Evolutionary conservation across 1,140 invertebrate genomes (phyloP).

Genomic region (Zophobas atratus): DNA sequence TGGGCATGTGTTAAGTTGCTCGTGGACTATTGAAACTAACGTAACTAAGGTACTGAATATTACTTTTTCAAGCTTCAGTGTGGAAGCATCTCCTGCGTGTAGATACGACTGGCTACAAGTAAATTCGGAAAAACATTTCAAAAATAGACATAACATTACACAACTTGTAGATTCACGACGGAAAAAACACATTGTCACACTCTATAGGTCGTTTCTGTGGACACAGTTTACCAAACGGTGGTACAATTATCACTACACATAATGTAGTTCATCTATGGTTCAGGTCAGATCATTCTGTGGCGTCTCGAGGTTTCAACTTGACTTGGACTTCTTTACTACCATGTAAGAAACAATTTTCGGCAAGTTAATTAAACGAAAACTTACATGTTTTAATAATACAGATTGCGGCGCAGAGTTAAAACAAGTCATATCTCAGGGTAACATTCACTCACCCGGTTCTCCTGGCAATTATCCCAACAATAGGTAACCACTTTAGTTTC

Average conservation of each 20-base stretch:
- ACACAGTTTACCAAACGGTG: conserved; percentile 74
- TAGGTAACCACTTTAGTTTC: conserved; percentile 64
- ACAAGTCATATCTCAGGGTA: conserved; percentile 74
- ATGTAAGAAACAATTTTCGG: conserved; percentile 60
- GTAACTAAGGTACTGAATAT: conserved; percentile 82
- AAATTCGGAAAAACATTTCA: conserved; percentile 40
- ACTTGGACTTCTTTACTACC: conserved; percentile 81
- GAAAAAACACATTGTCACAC: conserved; percentile 76
- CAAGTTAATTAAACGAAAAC: too few relatives aligned
- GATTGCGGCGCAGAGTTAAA: conserved; percentile 80
- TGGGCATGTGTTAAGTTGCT: conserved; percentile 81
- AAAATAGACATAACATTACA: too few relatives aligned
- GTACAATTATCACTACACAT: conserved; percentile 80
- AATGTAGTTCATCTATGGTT: conserved; percentile 86
- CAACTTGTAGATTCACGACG: conserved; percentile 82
- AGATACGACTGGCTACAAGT: conserved; percentile 81
- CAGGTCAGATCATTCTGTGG: conserved; percentile 76
- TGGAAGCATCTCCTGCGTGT: conserved; percentile 77
- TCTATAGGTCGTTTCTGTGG: conserved; percentile 86
- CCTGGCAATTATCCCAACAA: conserved; percentile 86
- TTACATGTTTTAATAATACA: conserved; percentile 55
- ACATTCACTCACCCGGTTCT: conserved; percentile 85
- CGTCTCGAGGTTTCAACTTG: conserved; percentile 79
- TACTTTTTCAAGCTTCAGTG: conserved; percentile 81
- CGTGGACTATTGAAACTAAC: conserved; percentile 82